Base-by-base conservation (phyloP, 2,113 vertebrate genomes). In the Myotis davidii region DNA sequence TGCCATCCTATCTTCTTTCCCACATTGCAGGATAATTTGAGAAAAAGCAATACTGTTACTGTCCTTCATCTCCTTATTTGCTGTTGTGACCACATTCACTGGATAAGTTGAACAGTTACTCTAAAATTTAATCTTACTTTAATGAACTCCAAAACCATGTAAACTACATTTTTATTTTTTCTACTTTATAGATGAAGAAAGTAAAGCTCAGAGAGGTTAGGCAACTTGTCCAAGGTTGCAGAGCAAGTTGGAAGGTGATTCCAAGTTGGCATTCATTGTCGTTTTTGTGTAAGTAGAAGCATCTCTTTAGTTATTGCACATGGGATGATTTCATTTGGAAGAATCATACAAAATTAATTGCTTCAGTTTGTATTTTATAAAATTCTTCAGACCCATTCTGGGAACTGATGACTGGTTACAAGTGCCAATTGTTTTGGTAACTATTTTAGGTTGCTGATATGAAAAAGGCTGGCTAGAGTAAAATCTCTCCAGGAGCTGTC, bases 271-370 rank as follows among this genome's bases (percentile, higher is more conserved):
- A 14, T 12, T 11, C 4, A 21, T 88, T 54, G n/a, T 21, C 3
- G 1, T 32, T 37, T 85, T 72, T 32, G 5, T 69, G 64, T 54
- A 52, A 9, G 17, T 79, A 72, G 81, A 93, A 70, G 23, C 10
- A 9, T 39, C 76, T 92, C 50, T 78, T 87, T 67, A 74, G 37
- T 83, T 39, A 74, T 64, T 69, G 27, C 32, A 54, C 1, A 23
- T 23, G 42, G 90, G 16, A 52, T 93, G 52, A 89, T 56, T 89
- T 96, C 34, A 78, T 50, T 93, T 87, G 23, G 25, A 94, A 91
- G 50, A 86, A 56, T 56, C 14, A 39, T 32, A 65, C 95, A 74
- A 90, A 65, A 59, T 39, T 72, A 0, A 54, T 18, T 85, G 29
- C 29, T 82, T 85, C 12, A 76, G 23, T 78, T 20, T 93, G 10